Evolutionary conservation across 2,113 vertebrate genomes (phyloP), one percentile per base, ranked within the genome.

Genomic region (Plectropomus leopardus): DNA sequence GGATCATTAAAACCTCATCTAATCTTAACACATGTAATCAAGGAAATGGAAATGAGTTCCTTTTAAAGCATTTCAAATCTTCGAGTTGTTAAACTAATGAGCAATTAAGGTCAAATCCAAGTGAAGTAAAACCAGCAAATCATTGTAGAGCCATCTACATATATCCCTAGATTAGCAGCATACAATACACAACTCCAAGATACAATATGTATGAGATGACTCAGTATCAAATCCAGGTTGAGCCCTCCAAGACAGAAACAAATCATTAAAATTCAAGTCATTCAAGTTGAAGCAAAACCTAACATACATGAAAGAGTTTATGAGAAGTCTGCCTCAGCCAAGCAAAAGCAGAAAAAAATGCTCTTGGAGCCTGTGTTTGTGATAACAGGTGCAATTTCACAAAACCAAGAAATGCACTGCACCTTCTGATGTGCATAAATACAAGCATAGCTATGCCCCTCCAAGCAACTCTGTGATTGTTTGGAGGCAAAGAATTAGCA

Each of bases 301-400:
- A 58, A 59, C 69, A 47, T 72, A n/a, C 13, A 58, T 13, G 1
- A 47, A 45, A 10, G 26, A 3, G 6, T 21, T n/a, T n/a, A 30
- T 59, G 9, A 34, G 21, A 48, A n/a, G 21, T 45, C 19, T 48
- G 44, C 14, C 34, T 2, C 26, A 34, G 30, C n/a, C n/a, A 32
- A 50, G 23, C 19, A 24, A 45, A 26, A 36, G 23, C 21, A 47
- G 19, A 45, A 58, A 70, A 48, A 67, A 64, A 15, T 2, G 7
- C 32, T 78, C 50, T 74, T 69, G 65, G 53, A 28, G 32, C 34
- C 64, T 53, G 42, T 70, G 26, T 70, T 51, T 48, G n/a, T 51
- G 70, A 60, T 69, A 51, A 84, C 47, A 78, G 75, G 55, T 53
- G 30, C 32, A 79, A 64, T 79, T 74, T 74, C 48, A 63, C 24